Base-by-base conservation (phyloP, 2,797 vertebrate species). In the Acanthis flammea region DNA sequence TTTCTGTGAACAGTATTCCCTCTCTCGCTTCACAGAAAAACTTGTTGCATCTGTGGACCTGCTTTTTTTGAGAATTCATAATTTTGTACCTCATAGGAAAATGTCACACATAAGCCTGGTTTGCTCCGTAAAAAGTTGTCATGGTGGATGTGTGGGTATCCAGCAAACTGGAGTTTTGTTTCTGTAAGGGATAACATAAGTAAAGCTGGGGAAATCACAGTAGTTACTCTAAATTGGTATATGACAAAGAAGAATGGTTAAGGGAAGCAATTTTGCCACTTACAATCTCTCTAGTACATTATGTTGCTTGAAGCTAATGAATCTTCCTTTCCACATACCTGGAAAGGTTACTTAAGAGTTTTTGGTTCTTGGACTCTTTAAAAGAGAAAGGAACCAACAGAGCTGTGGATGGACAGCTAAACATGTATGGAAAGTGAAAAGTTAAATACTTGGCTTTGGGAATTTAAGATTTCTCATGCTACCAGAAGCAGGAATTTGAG, bases 381-480 rank as follows among this genome's bases (percentile, higher is more conserved):
- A 73, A 93, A 94, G 66, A 88, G 35, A 76, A 94, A 84, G 35
- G 48, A 79, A 25, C 13, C 24, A 47, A 57, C 23, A 47, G 86
- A 95, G 53, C 53, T 65, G 28, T 61, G 37, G 53, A 65, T 73
- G 66, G 86, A 84, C 63, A 88, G 23, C 51, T 54, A 22, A 54
- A 22, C 30, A 54, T n/a, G 51, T 50, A 65, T 71, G 63, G 86
- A 81, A 58, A 85, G 25, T 66, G 44, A 86, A 62, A 60, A 85
- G 62, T 94, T 95, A 92, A 80, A 87, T 79, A 86, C 86, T 95
- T 90, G 53, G 23, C 71, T 94, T 79, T 61, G 33, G 28, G 27
- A 86, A 35, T 66, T 57, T 25, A 78, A 83, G 54, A 45, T 92
- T 89, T 92, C 57, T 91, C 67, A 14, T 57, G 35, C 51, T 89